A percentile compares a stretch with the other conserved stretches of the same genome.
Conservation (phyloP, 2,888 invertebrate species). For the Scrobipalpa atriplicella region DNA sequence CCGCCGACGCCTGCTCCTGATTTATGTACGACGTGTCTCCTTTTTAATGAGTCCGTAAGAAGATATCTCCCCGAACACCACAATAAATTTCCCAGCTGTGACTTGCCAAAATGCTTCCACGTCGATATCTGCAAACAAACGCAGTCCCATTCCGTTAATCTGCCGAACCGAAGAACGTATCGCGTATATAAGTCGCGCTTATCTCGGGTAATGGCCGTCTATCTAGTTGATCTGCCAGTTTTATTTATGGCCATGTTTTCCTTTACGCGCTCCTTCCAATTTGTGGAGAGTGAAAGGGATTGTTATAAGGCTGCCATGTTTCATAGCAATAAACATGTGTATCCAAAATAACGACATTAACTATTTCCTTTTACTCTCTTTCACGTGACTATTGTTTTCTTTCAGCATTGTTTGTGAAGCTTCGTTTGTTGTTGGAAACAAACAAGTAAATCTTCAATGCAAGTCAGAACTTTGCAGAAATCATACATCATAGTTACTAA, state of each 20-base stretch:
- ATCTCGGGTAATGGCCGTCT: conserved; percentile 80
- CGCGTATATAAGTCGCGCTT: conserved; percentile 78
- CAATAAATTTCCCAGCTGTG: conserved; percentile 77
- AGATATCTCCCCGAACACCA: conserved; percentile 77
- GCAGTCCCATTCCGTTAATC: conserved; percentile 77
- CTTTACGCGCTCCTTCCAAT: conserved; percentile 81
- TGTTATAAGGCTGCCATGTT: conserved; percentile 81
- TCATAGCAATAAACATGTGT: conserved; percentile 81
- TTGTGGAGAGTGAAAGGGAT: conserved; percentile 82
- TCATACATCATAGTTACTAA: conserved; percentile 17
- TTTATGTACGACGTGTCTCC: conserved; percentile 82
- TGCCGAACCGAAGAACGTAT: conserved; percentile 69
- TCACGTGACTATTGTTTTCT: conserved; percentile 61
- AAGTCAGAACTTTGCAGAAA: conserved; percentile 12
- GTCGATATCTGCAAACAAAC: conserved; percentile 80
- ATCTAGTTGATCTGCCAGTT: conserved; percentile 81
- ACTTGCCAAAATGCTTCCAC: conserved; percentile 74
- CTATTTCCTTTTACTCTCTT: conserved; percentile 62
- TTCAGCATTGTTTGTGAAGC: conserved; percentile 23
- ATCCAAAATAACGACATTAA: conserved; percentile 79
- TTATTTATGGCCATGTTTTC: conserved; percentile 82
- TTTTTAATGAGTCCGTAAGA: conserved; percentile 82
- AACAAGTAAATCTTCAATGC: conserved; percentile 24
- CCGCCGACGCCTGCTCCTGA: conserved; percentile 56
- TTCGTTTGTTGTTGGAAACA: conserved; percentile 22